Evolutionary conservation across 2,888 invertebrate genomes (phyloP).

Genomic region (Sinodicranocentrus sp.): DNA sequence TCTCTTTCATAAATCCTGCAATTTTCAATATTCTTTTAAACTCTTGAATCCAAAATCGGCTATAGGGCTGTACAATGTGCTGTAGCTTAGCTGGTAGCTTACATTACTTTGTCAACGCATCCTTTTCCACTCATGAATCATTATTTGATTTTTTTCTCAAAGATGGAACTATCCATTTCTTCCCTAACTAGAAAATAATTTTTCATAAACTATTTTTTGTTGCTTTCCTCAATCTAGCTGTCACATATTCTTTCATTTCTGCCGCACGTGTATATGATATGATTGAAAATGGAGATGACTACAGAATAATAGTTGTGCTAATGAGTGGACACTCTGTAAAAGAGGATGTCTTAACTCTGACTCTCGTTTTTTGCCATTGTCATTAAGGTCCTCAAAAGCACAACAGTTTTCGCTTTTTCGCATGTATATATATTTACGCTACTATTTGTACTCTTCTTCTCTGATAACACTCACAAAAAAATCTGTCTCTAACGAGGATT

Average conservation of each 20-base stretch:
- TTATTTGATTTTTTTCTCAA: neutral
- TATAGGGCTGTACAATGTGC: too few relatives aligned
- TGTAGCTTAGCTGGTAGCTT: too few relatives aligned
- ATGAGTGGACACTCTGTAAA: neutral
- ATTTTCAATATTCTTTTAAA: too few relatives aligned
- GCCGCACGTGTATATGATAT: neutral
- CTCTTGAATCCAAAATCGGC: too few relatives aligned
- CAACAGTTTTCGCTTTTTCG: constrained; percentile 5
- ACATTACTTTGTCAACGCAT: constrained; percentile 21
- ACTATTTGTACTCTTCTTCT: too few relatives aligned
- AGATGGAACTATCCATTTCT: constrained; percentile 1
- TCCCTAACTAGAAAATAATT: constrained; percentile 34
- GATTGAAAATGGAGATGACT: neutral
- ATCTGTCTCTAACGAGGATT: constrained; percentile 20
- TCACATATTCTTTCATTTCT: constrained; percentile 20
- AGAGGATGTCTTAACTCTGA: neutral
- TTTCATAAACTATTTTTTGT: constrained; percentile 31
- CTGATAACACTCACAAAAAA: too few relatives aligned
- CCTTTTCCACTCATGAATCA: constrained; percentile 18
- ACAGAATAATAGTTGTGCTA: neutral
- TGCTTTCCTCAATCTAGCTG: constrained; percentile 27
- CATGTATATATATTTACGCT: neutral
- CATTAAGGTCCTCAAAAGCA: constrained; percentile 15
- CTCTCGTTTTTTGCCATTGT: neutral
- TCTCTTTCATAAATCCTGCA: too few relatives aligned